Base-by-base conservation (phyloP, 2,888 invertebrate genomes). In the Terebella lapidaria region DNA sequence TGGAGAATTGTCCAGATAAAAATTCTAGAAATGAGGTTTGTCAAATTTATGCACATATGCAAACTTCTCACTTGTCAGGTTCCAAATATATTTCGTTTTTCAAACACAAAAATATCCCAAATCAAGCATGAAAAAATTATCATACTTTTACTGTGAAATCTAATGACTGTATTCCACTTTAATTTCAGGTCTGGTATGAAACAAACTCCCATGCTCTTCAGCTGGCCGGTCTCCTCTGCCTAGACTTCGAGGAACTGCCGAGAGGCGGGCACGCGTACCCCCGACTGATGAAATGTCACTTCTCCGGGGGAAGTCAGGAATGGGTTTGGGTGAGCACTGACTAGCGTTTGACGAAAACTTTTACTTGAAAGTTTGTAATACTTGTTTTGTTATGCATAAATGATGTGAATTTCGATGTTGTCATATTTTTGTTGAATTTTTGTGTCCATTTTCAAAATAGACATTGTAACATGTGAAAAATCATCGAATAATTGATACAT, bases 231-330 rank as follows among this genome's bases (percentile, higher is more conserved):
- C 83, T 90, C 30, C 82, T 94, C 15, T 94, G 95, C 74, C 80
- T 97, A 69, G 94, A 96, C 81, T 67, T 70, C 1, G 63, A 68
- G 4, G 67, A 68, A 27, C 46, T 51, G 3, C 45, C 42, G 1
- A 88, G 89, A 0, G n/a, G n/a, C n/a, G 84, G 84, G 0, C 84
- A 85, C 64, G 83, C 84, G 54, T 83, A 84, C 54, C 91, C 93
- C 0, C 84, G 87, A 59, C 83, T 96, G 10, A 87, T 89, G 69
- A 95, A 96, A 81, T 96, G 96, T 74, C 94, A 94, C 73, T 92
- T 92, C 78, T 88, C 92, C 83, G 89, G 91, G 15, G 91, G 91
- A 0, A 87, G 90, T 67, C 96, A 96, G 81, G 91, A 92, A 73
- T 97, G 96, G 96, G 88, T 87, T 57, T 89, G 91, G 75, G 88